A percentile compares a stretch with the other conserved stretches of the same genome.
phyloP scores from a whole-genome alignment of 1,140 invertebrate species.

The Condylostylus longicornis region DNA sequence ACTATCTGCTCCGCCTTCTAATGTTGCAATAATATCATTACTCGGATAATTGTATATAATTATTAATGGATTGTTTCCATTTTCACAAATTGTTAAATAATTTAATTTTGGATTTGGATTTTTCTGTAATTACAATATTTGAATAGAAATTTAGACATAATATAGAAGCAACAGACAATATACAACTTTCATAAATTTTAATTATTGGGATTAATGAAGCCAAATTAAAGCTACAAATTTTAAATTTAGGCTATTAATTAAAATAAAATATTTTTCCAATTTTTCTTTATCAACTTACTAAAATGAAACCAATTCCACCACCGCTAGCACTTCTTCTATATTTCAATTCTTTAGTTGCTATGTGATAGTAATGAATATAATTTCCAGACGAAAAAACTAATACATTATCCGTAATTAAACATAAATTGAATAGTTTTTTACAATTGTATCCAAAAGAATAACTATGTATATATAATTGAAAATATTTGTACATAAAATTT shows the following conservation, averaged over 20 bases:
- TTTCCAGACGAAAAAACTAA: constrained; percentile 68
- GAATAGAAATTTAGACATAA: neutral
- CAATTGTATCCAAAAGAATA: constrained; percentile 81
- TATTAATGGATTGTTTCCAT: constrained; percentile 62
- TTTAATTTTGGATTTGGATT: constrained; percentile 38
- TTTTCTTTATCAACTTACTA: constrained; percentile 36
- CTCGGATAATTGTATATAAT: constrained; percentile 70
- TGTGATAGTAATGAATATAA: constrained; percentile 59
- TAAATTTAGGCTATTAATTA: neutral
- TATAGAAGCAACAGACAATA: neutral
- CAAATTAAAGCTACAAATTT: neutral
- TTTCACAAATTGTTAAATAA: constrained; percentile 73
- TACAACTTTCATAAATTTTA: constrained; percentile 1
- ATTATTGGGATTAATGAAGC: neutral
- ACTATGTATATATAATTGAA: too few relatives aligned
- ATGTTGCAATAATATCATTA: constrained; percentile 52
- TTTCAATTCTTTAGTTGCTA: constrained; percentile 44
- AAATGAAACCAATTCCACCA: constrained; percentile 61
- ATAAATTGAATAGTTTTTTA: constrained; percentile 61
- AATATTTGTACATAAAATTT: too few relatives aligned
- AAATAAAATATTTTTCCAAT: neutral
- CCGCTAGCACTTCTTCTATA: constrained; percentile 57
- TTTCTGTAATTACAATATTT: constrained; percentile 51
- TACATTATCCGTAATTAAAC: constrained; percentile 51
- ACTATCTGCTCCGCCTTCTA: constrained; percentile 54